Base-by-base conservation (phyloP, 2,113 vertebrate genomes). In the Myiozetetes cayanensis region DNA sequence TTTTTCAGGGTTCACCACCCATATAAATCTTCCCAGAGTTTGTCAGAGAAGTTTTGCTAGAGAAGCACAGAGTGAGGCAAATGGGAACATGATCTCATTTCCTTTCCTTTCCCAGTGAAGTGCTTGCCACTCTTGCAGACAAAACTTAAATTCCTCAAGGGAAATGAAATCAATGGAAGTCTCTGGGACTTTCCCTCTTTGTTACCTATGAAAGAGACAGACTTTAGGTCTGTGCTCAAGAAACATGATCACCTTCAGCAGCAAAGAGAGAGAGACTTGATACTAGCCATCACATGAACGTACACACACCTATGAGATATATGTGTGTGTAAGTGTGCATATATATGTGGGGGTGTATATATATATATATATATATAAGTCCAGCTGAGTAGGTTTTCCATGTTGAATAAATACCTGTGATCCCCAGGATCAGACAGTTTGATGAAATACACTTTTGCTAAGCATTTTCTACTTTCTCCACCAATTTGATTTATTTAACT, bases 401-500 rank as follows among this genome's bases (percentile, higher is more conserved):
- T 68, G 73, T 92, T 0, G 1, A 95, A 68, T 90, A 83, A 93
- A 84, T 88, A 90, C 52, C n/a, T 88, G 65, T 52, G 65, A 92
- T 95, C 73, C 59, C 23, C 73, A 87, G 65, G 76, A 96, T 94
- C 73, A 97, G 65, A 46, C 19, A 71, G 31, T 46, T 75, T 67
- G 70, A 92, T 14, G 49, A 89, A 92, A 78, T 43, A 93, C 11
- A 65, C 68, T 93, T 90, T 96, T 94, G 83, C 83, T 89, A 92
- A 95, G 76, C 68, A 78, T 93, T 87, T 92, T 49, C 65, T 96
- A 22, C 81, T 97, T 96, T 94, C 68, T 68, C 53, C 86, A 85
- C 68, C 61, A 46, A 44, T 82, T 88, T 88, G 52, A 92, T 97
- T 96, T 97, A 93, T 96, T 96, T 96, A 85, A 79, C 80, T 90